These are phyloP conservation scores for Calycopis cecrops DNA, from an alignment of 1,140 invertebrate genomes.

Conservation along the genomic window DNA sequence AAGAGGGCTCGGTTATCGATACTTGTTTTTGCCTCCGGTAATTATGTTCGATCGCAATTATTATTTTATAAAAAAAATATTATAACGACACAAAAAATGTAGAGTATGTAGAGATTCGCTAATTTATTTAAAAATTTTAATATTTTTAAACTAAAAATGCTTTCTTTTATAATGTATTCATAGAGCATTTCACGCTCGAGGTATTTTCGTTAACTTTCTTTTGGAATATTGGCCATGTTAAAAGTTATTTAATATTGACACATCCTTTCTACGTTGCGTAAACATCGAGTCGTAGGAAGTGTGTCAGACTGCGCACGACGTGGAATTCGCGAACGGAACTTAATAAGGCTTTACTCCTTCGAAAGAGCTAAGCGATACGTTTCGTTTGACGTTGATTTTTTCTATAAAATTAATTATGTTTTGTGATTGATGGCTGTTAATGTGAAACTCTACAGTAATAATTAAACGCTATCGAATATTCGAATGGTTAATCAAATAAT, in stretches of 20 bases:
- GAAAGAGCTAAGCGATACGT: too few species aligned
- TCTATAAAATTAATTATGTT: too few species aligned
- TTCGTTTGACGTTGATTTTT: too few species aligned
- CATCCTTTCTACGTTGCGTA: conserved; percentile 40
- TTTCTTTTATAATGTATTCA: too few species aligned
- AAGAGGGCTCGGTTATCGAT: conserved; percentile 38
- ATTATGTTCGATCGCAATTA: not conserved
- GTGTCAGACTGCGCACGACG: conserved; percentile 25
- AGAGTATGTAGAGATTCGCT: not conserved
- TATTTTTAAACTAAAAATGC: too few species aligned
- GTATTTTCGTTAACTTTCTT: too few species aligned
- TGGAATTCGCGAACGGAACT: conserved; percentile 45
- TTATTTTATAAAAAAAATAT: not conserved
- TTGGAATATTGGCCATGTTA: not conserved
- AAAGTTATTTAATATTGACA: conserved; percentile 33
- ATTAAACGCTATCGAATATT: too few species aligned
- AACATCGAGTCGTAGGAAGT: conserved; percentile 30
- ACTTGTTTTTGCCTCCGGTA: conserved; percentile 19
- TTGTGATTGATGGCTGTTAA: not conserved
- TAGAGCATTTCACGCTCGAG: too few species aligned
- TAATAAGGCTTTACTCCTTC: not conserved
- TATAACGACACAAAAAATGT: not conserved
- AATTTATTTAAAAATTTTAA: too few species aligned
- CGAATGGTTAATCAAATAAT: too few species aligned
- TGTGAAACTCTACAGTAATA: too few species aligned